These are phyloP conservation scores for Mayetiola destructor DNA, from an alignment of 2,888 invertebrate genomes.

Conservation along the genomic window DNA sequence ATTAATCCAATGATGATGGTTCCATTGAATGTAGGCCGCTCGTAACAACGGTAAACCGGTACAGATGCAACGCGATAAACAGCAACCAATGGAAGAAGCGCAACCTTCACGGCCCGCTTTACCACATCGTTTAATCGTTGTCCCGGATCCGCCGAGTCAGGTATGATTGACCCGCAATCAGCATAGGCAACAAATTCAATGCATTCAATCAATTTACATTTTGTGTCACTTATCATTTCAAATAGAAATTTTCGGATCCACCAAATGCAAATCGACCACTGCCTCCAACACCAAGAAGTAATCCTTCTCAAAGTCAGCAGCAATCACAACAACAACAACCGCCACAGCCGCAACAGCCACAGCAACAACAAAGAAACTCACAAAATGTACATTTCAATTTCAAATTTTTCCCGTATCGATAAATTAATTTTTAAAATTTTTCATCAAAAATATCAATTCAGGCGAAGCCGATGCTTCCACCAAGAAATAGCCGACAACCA, in stretches of 20 bases:
- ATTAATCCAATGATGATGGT: too few species aligned
- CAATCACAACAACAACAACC: constrained; percentile 32
- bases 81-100: constrained; percentile 49
- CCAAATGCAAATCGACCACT: constrained; percentile 56
- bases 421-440: too few species aligned
- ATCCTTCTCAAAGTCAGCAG: constrained; percentile 37
- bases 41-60: constrained; percentile 27
- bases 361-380: constrained; percentile 66
- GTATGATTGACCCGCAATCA: too few species aligned
- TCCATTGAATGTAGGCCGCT: constrained; percentile 38
- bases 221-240: too few species aligned
- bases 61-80: constrained; percentile 26
- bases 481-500: constrained; percentile 42
- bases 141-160: constrained; percentile 79
- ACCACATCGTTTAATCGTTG: constrained; percentile 82
- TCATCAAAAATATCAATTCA: too few species aligned
- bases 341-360: constrained; percentile 29
- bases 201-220: too few species aligned
- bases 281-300: constrained; percentile 66
- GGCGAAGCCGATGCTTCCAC: constrained; percentile 55
- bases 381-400: constrained; percentile 45
- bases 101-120: constrained; percentile 78
- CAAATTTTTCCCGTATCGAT: neutral
- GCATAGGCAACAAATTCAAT: too few species aligned
- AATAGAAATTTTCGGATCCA: constrained; percentile 82